These are phyloP conservation scores for Papilio machaon DNA, from an alignment of 1,140 invertebrate species.

Conservation along the genomic window DNA sequence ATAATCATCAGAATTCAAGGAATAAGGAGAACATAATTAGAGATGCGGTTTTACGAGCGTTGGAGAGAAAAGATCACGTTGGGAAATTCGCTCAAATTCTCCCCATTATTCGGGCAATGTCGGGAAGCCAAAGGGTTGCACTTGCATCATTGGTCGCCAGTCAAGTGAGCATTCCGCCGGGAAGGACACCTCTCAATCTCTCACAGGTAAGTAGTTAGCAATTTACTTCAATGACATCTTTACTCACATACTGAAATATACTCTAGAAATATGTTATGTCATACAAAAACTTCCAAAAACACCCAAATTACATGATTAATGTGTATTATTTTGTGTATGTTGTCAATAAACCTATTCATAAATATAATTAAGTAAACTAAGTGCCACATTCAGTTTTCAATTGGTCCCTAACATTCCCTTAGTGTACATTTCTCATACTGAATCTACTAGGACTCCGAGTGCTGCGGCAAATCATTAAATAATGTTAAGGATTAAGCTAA, in stretches of 20 bases:
- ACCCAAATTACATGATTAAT: too few relatives aligned
- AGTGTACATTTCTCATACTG: too few relatives aligned
- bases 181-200: slow-evolving; percentile 76
- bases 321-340: too few relatives aligned
- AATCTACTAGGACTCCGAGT: too few relatives aligned
- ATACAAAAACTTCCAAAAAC: too few relatives aligned
- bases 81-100: slow-evolving; percentile 83
- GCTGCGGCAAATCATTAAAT: too few relatives aligned
- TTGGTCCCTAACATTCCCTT: too few relatives aligned
- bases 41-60: slow-evolving; percentile 74
- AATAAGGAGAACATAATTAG: slow-evolving; percentile 80
- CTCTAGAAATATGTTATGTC: neutral
- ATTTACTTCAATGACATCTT: neutral
- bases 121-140: slow-evolving; percentile 83
- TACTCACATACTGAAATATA: neutral
- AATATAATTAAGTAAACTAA: too few relatives aligned
- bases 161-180: slow-evolving; percentile 82
- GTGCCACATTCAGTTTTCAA: too few relatives aligned
- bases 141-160: slow-evolving; percentile 84
- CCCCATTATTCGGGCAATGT: slow-evolving; percentile 85
- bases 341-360: too few relatives aligned
- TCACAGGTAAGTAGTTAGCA: slow-evolving; percentile 74
- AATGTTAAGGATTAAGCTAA: too few relatives aligned
- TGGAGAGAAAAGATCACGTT: slow-evolving; percentile 79
- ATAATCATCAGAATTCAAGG: slow-evolving; percentile 66